Percentiles rank a stretch among this genome's conserved stretches.
These are phyloP conservation scores for Paracanthobrama guichenoti DNA, from an alignment of 2,113 vertebrate genomes.

Conservation along the genomic window DNA sequence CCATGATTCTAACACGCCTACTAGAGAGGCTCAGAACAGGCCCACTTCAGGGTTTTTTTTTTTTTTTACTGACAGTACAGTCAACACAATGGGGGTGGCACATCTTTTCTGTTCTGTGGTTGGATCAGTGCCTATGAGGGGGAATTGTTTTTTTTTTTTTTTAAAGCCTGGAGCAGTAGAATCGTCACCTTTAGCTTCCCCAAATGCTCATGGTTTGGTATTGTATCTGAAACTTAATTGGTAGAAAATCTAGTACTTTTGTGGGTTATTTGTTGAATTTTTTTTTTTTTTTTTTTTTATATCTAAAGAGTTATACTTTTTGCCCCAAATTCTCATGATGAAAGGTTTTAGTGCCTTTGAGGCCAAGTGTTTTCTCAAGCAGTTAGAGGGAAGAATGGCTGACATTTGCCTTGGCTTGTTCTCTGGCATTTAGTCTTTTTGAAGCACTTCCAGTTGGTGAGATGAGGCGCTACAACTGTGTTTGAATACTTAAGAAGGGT, in stretches of 20 bases:
- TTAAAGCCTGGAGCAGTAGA: not conserved
- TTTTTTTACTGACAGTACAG: not conserved
- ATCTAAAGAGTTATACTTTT: not conserved
- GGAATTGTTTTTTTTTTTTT: not conserved
- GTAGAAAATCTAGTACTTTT: not conserved
- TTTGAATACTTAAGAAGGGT: constrained; percentile 54
- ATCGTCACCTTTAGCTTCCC: not conserved
- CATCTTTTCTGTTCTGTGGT: constrained; percentile 34
- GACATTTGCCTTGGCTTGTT: constrained; percentile 59
- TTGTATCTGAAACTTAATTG: not conserved
- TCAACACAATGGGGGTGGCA: not conserved
- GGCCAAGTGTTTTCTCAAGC: constrained; percentile 10
- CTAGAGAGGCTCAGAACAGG: constrained; percentile 43
- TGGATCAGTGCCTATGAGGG: constrained; percentile 31
- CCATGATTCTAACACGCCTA: constrained; percentile 49
- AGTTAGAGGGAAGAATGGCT: constrained; percentile 33
- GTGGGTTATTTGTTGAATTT: not conserved
- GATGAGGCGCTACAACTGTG: constrained; percentile 51
- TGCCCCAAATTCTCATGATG: not conserved
- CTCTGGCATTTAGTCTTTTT: constrained; percentile 61
- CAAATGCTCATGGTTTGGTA: constrained; percentile 5
- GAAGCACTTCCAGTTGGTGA: constrained; percentile 59
- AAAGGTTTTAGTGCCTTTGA: constrained; percentile 1
- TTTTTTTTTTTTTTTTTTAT: not conserved
- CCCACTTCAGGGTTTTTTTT: not conserved